phyloP scores from a whole-genome alignment of 2,113 vertebrate genomes.

The Engystomops pustulosus region DNA sequence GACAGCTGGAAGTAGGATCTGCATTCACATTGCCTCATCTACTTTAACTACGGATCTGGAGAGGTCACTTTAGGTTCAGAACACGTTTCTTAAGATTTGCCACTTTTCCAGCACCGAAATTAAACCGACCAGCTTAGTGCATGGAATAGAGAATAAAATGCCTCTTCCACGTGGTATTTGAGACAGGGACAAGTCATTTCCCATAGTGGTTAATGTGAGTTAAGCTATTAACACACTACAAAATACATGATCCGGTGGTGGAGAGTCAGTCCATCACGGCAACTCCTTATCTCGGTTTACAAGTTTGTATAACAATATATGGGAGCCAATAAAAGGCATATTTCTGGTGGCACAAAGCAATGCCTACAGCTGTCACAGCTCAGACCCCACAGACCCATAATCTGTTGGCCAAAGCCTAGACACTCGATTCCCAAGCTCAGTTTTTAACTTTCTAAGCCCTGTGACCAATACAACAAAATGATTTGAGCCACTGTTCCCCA shows the following conservation, averaged over 20 bases:
- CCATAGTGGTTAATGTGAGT: not conserved
- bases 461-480: constrained; percentile 63
- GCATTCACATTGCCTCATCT: constrained; percentile 46
- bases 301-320: constrained; percentile 59
- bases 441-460: constrained; percentile 65
- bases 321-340: constrained; percentile 60
- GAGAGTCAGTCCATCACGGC: not conserved
- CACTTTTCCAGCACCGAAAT: not conserved
- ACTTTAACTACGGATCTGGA: constrained; percentile 47
- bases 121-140: not conserved
- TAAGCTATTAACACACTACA: not conserved
- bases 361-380: constrained; percentile 61
- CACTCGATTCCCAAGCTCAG: constrained; percentile 59
- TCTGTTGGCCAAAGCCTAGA: constrained; percentile 61
- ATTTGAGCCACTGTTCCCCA: constrained; percentile 50
- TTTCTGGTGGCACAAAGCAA: constrained; percentile 47
- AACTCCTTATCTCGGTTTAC: constrained; percentile 56
- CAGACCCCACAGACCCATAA: constrained; percentile 44
- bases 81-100: constrained; percentile 7
- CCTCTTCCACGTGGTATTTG: not conserved
- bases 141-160: not conserved
- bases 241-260: not conserved
- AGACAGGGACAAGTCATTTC: not conserved
- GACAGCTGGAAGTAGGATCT: constrained; percentile 54
- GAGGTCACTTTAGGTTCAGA: constrained; percentile 42